phyloP scores from a whole-genome alignment of 2,113 vertebrate genomes.

The Pantherophis guttatus region DNA sequence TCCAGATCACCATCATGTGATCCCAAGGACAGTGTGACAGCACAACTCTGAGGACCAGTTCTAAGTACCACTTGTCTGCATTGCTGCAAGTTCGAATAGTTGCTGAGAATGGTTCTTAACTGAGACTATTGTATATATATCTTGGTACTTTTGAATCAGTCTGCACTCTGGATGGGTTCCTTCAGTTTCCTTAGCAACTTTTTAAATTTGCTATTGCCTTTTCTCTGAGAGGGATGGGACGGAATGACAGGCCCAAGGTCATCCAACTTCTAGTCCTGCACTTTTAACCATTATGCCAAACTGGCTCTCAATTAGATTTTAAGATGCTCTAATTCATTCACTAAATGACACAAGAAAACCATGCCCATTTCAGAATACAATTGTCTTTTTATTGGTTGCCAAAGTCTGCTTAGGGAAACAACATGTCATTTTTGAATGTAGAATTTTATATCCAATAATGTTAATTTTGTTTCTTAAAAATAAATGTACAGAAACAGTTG shows the following conservation, averaged over 20 bases:
- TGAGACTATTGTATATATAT: not conserved
- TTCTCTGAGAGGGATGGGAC: not conserved
- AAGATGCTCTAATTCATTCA: slow-evolving; percentile 27
- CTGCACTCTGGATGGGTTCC: not conserved
- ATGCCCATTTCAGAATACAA: slow-evolving; percentile 37
- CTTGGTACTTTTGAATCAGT: not conserved
- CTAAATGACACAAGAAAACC: slow-evolving; percentile 1
- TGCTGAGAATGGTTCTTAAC: not conserved
- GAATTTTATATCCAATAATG: slow-evolving; percentile 42
- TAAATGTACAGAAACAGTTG: slow-evolving; percentile 45
- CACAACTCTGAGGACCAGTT: not conserved
- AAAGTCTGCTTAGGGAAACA: slow-evolving; percentile 47
- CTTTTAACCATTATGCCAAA: not conserved
- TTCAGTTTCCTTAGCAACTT: not conserved
- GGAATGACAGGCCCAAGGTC: not conserved
- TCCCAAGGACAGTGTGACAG: not conserved
- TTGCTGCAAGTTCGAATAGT: not conserved
- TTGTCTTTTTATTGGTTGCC: slow-evolving; percentile 35
- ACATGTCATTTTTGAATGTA: slow-evolving; percentile 21
- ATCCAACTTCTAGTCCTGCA: not conserved
- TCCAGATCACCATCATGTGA: not conserved
- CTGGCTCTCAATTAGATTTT: slow-evolving; percentile 10
- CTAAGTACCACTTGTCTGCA: not conserved
- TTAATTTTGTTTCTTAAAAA: slow-evolving; percentile 11
- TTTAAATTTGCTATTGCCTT: not conserved